Evolutionary conservation across 64 coral and sea anemone species (phyloP), one percentile per base, ranked within the genome.

Genomic region (Montipora capricornis): DNA sequence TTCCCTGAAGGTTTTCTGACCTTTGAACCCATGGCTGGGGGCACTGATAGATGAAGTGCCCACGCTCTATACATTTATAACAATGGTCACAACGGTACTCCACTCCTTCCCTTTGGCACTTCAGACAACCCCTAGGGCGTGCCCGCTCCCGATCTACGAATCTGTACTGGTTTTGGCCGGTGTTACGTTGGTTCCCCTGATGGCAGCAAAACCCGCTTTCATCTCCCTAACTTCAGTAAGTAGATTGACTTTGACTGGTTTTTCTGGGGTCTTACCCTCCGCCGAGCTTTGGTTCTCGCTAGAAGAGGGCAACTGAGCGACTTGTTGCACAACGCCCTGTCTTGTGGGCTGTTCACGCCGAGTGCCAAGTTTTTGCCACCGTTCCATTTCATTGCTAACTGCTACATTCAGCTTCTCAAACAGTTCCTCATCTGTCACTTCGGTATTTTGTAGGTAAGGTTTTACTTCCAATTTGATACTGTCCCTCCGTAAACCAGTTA

Each of bases 31-130:
- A 29, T 29, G 29, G 29, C 29, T 29, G 29, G 29, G 29, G 29
- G 29, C 29, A 29, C 29, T 29, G 29, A 29, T 29, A 29, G 29
- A 29, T 29, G 29, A 29, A 29, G 29, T 29, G 1, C 29, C 29
- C 29, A 29, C 29, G 29, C 29, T 29, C 29, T 29, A 29, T 0
- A 29, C 29, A 29, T 0, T 29, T 29, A 29, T 29, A 89, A 24
- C 87, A 89, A 75, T 89, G 87, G 19, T 59, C 29, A 46, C 87
- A 89, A 45, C 26, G 29, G 26, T 74, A 26, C 48, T 74, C 87
- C 22, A 49, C n/a, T 16, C 69, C 44, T 70, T 87, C 62, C 15
- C 83, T 87, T 87, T 48, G 62, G 44, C 83, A 87, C 19, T 0
- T 22, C 49, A 12, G 8, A 16, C 59, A 82, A 53, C 80, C 51